phyloP scores from a whole-genome alignment of 2,888 invertebrate species.

The Stegophylla sp. region DNA sequence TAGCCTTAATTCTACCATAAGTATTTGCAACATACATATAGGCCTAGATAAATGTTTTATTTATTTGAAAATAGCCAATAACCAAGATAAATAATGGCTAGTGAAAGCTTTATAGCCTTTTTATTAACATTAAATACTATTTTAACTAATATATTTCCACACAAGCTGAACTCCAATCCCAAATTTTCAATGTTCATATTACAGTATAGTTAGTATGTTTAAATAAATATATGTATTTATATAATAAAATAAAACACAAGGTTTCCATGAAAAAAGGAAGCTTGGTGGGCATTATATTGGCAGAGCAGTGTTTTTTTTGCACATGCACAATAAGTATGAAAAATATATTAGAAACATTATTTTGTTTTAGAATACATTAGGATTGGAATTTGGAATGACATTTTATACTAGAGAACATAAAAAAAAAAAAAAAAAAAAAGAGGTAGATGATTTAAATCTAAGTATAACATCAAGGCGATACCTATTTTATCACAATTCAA shows the following conservation, averaged over 20 bases:
- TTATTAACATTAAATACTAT: conserved; percentile 56
- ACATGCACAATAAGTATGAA: conserved; percentile 59
- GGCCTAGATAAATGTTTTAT: conserved; percentile 56
- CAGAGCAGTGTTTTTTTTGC: conserved; percentile 58
- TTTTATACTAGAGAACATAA: conserved; percentile 8
- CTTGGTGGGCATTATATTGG: conserved; percentile 59
- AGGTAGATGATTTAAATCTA: conserved; percentile 57
- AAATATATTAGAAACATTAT: conserved; percentile 58
- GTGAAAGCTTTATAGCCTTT: conserved; percentile 57
- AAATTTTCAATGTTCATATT: conserved; percentile 58
- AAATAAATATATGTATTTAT: conserved; percentile 48
- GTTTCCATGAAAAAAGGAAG: conserved; percentile 58
- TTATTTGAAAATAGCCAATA: conserved; percentile 56
- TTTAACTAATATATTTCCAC: conserved; percentile 58
- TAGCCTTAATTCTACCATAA: conserved; percentile 59
- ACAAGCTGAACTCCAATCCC: conserved; percentile 59
- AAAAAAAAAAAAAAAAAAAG: conserved; percentile 55
- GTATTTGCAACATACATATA: conserved; percentile 59
- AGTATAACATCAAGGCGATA: conserved; percentile 57
- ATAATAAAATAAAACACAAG: conserved; percentile 51
- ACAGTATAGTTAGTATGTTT: conserved; percentile 57
- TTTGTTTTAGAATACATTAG: conserved; percentile 51
- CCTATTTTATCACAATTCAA: conserved; percentile 58
- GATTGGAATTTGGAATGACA: conserved; percentile 59
- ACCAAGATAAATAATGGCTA: conserved; percentile 59